Evolutionary conservation across 64 coral and sea anemone species (phyloP).

Genomic region (Montipora sp.): DNA sequence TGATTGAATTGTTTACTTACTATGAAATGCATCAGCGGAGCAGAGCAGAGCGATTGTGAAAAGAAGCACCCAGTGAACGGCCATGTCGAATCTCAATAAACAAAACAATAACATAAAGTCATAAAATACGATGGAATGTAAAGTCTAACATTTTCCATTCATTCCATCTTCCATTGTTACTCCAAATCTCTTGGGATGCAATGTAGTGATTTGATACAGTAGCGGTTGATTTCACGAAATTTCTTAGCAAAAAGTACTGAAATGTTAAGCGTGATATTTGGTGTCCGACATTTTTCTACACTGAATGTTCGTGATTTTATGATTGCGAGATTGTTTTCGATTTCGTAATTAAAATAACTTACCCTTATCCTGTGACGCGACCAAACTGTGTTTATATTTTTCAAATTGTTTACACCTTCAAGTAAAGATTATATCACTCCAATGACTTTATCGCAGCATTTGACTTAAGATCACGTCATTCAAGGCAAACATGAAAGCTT

Average conservation of each 20-base stretch:
- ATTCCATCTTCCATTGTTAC: neutral
- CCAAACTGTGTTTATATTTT: neutral
- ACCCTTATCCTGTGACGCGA: neutral
- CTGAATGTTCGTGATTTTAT: neutral
- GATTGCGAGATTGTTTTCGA: neutral
- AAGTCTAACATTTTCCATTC: neutral
- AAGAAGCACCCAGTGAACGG: neutral
- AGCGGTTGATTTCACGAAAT: neutral
- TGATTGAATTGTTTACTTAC: conserved; percentile 11
- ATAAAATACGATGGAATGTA: neutral
- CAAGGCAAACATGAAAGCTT: neutral
- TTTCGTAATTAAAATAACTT: neutral
- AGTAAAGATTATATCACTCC: neutral
- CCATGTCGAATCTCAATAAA: conserved; percentile 6
- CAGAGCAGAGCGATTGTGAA: conserved; percentile 15
- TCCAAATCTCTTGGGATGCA: neutral
- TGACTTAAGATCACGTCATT: neutral
- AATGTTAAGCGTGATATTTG: neutral
- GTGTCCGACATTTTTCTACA: too few species aligned
- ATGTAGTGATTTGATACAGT: neutral
- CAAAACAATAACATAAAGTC: neutral
- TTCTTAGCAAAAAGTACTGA: too few species aligned
- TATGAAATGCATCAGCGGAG: conserved; percentile 23
- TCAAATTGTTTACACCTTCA: neutral
- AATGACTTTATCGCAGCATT: neutral